These are phyloP conservation scores for Bombylius major DNA, from an alignment of 2,888 invertebrate genomes.

Conservation along the genomic window DNA sequence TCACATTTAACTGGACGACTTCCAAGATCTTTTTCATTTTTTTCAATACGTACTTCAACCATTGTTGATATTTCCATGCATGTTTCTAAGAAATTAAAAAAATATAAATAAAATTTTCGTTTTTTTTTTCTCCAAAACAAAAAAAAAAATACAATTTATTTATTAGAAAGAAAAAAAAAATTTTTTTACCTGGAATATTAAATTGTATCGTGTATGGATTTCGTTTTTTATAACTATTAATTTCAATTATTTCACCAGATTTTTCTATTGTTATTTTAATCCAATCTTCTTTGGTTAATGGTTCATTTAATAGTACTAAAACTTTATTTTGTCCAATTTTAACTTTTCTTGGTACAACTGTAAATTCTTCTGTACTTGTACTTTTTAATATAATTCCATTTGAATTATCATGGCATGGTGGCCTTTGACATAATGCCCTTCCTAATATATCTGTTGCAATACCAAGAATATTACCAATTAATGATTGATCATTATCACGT, in stretches of 20 bases:
- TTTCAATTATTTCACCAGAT: conserved; percentile 64
- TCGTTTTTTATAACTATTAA: conserved; percentile 60
- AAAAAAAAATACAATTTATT: neutral
- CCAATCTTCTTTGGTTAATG: conserved; percentile 61
- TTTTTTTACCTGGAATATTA: conserved; percentile 53
- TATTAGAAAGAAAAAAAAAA: neutral
- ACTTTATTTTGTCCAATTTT: conserved; percentile 63
- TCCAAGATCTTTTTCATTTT: conserved; percentile 68
- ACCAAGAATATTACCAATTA: conserved; percentile 72
- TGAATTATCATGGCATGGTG: conserved; percentile 46
- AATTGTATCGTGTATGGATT: conserved; percentile 79
- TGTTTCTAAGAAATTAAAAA: conserved; percentile 41
- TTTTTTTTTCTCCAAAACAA: neutral
- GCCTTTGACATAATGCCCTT: conserved; percentile 42
- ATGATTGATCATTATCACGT: conserved; percentile 70
- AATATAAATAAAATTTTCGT: neutral
- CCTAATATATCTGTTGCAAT: conserved; percentile 68
- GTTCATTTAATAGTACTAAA: conserved; percentile 65
- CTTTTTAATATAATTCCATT: conserved; percentile 16
- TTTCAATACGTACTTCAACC: conserved; percentile 67
- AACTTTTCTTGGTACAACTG: conserved; percentile 34
- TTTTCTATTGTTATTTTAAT: conserved; percentile 68
- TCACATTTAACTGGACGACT: conserved; percentile 80
- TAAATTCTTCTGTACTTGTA: conserved; percentile 31
- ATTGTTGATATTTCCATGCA: conserved; percentile 73